Evolutionary conservation across 2,797 vertebrate species (phyloP).

Genomic region (Lates japonicus): DNA sequence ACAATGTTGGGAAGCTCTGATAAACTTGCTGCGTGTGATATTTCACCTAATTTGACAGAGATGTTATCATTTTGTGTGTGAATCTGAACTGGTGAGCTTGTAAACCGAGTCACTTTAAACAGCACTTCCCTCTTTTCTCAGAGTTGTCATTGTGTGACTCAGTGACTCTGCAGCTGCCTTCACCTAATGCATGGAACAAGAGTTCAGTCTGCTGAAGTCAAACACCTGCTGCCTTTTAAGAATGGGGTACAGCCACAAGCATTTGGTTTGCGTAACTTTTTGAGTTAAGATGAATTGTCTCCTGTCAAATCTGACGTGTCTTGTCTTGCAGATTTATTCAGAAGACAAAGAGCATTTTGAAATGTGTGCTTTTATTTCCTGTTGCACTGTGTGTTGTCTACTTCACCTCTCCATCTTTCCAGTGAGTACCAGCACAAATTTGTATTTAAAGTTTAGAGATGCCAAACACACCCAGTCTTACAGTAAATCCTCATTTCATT

Average conservation of each 20-base stretch:
- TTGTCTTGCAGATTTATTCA: conserved; percentile 35
- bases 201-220: background rate
- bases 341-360: conserved; percentile 16
- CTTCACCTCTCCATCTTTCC: conserved; percentile 10
- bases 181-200: too few species aligned
- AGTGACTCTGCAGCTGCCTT: background rate
- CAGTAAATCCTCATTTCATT: background rate
- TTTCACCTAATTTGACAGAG: too few species aligned
- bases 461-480: background rate
- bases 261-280: background rate
- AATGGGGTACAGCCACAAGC: conserved; percentile 43
- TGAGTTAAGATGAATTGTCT: background rate
- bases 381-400: conserved; percentile 30
- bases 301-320: background rate
- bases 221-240: background rate
- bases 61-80: too few species aligned
- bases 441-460: background rate
- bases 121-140: background rate
- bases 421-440: conserved; percentile 46
- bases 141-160: background rate
- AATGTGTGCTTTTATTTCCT: conserved; percentile 35
- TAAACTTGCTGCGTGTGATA: too few species aligned
- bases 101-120: too few species aligned
- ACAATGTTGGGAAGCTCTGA: too few species aligned
- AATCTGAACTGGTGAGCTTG: too few species aligned